Percentiles rank a stretch among this genome's conserved stretches.
Conservation (phyloP, 2,797 vertebrate genomes). For the Margarornis squamiger region DNA sequence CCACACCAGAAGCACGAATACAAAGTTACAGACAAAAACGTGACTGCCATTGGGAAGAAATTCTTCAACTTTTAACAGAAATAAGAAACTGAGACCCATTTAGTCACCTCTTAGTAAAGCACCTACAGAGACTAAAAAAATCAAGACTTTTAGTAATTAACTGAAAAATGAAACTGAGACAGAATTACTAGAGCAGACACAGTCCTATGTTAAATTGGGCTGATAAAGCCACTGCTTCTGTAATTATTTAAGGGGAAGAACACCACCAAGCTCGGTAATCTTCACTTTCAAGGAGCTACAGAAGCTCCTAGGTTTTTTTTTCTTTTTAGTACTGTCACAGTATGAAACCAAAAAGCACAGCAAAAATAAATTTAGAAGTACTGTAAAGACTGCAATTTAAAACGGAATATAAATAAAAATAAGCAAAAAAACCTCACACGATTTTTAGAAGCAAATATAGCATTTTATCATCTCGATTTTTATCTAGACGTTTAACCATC, state of each 20-base stretch:
- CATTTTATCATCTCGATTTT: neutral
- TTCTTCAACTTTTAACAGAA: neutral
- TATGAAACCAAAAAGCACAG: neutral
- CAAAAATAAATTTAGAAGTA: neutral
- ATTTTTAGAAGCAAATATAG: rapidly evolving
- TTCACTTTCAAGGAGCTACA: neutral
- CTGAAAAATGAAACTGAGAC: neutral
- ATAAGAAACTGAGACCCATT: rapidly evolving
- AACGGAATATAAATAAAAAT: neutral
- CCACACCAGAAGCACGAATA: neutral
- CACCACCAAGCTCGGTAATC: rapidly evolving
- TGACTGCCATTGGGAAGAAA: neutral
- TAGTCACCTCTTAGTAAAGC: neutral
- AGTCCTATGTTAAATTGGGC: neutral
- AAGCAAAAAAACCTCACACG: rapidly evolving
- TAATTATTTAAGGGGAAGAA: neutral
- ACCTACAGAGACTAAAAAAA: neutral
- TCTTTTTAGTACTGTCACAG: neutral
- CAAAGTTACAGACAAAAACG: neutral
- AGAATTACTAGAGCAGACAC: neutral
- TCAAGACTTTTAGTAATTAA: neutral
- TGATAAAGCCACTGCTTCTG: neutral
- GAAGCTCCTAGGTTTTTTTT: neutral
- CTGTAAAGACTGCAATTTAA: neutral
- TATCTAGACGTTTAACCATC: neutral